These are phyloP conservation scores for Actinostola sp. DNA, from an alignment of 92 coral and sea anemone genomes.

Conservation along the genomic window DNA sequence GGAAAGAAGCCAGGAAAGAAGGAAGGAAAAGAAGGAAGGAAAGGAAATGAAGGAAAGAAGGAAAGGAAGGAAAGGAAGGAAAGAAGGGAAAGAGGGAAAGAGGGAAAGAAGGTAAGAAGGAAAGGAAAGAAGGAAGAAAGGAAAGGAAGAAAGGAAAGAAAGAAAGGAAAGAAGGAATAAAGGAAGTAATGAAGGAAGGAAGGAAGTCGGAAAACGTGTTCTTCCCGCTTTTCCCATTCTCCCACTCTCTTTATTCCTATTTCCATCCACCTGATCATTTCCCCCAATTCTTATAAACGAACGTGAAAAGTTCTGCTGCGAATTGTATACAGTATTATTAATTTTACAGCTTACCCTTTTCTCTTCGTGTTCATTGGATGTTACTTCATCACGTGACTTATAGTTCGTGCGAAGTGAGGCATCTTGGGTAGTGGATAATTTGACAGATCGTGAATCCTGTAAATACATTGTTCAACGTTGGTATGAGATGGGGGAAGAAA, in stretches of 20 bases:
- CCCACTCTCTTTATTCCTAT: no score
- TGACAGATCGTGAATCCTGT: no score
- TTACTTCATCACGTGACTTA: background rate
- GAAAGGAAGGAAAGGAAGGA: background rate
- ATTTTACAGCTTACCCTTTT: background rate
- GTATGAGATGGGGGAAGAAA: no score
- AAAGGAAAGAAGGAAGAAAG: background rate
- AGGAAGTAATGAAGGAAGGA: background rate
- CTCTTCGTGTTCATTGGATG: background rate
- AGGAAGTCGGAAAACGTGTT: no score
- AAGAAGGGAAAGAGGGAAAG: constrained; percentile 10
- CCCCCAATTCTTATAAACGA: no score
- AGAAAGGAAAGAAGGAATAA: background rate
- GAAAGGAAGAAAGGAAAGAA: background rate
- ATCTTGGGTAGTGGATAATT: constrained; percentile 1
- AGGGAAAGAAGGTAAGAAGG: background rate
- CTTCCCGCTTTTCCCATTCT: no score
- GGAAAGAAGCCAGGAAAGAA: background rate
- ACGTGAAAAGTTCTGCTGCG: no score
- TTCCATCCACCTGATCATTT: no score
- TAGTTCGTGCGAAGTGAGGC: background rate
- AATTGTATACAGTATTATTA: background rate
- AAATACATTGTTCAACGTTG: no score
- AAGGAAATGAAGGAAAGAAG: background rate
- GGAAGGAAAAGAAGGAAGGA: no score